Conservation (phyloP, 2,113 vertebrate species). For the Pholis gunnellus region DNA sequence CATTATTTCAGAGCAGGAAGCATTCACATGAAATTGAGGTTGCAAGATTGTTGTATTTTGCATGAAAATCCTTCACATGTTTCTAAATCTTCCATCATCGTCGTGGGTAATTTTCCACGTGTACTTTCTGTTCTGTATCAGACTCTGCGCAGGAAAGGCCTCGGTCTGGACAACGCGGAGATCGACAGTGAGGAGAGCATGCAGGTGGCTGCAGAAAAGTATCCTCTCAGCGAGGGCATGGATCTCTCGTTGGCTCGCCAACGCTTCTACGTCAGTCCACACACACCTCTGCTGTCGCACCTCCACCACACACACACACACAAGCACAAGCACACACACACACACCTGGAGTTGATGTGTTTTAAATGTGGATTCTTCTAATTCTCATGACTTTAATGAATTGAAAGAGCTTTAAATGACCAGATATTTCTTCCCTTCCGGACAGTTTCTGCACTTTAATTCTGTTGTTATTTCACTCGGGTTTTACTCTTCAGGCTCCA, state of each 20-base stretch:
- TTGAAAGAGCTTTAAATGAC: not conserved
- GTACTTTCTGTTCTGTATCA: constrained; percentile 64
- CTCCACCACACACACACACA: not conserved
- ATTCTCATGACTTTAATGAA: not conserved
- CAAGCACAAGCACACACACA: not conserved
- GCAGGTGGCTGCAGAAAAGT: constrained; percentile 82
- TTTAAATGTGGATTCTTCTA: not conserved
- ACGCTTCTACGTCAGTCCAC: constrained; percentile 89
- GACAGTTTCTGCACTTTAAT: not conserved
- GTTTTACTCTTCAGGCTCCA: constrained; percentile 65
- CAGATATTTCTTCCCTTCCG: not conserved
- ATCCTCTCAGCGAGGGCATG: constrained; percentile 82
- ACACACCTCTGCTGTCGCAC: constrained; percentile 8
- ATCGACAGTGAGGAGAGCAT: constrained; percentile 87
- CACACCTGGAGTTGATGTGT: not conserved
- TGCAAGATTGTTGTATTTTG: not conserved
- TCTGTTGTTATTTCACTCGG: not conserved
- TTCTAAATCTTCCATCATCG: not conserved
- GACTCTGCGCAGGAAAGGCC: constrained; percentile 92
- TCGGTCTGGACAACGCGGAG: constrained; percentile 88
- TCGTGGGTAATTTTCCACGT: not conserved
- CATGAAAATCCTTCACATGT: not conserved
- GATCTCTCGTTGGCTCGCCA: constrained; percentile 86
- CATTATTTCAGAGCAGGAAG: not conserved
- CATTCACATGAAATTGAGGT: not conserved